Base-by-base conservation (phyloP, 2,797 vertebrate species). In the Eulemur rubriventer region DNA sequence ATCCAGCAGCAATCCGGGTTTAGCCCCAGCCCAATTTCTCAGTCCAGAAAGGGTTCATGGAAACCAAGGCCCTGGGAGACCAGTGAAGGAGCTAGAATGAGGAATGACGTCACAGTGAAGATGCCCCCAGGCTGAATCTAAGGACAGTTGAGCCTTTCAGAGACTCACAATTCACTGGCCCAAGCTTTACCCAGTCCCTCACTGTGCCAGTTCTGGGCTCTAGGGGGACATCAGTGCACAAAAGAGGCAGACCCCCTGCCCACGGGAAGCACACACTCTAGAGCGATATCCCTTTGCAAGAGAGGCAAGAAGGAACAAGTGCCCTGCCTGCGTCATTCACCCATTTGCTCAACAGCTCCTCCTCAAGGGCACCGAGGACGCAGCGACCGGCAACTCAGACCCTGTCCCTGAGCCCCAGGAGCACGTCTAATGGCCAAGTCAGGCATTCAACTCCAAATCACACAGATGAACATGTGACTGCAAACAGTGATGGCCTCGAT, bases 211-310 rank as follows among this genome's bases (percentile, higher is more conserved):
- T 50, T 35, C 50, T 48, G 9, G 28, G 30, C 26, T 92, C 57
- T 30, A 52, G 7, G 48, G 16, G 33, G n/a, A 63, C 26, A 13
- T 2, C 46, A 17, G 38, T 0, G 1, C 59, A 46, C n/a, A 28
- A 46, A 57, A 79, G 65, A 73, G 35, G 57, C 41, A 61, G 59
- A 50, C 8, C 2, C 41, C 52, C 3, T 61, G 20, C 43, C 85
- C 69, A 12, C 1, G 4, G 12, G 13, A 26, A 63, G 7, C 1
- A 0, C 1, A 5, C 70, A 18, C 33, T 63, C 48, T 24, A 78
- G 11, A 75, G 2, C 22, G 9, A 24, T 20, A 6, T 55, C 70
- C 83, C 59, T 95, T 30, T 43, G 35, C 41, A 82, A 94, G 67
- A 80, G n/a, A 76, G 4, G 35, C 65, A 75, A 75, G 35, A 59